These are phyloP conservation scores for Orthosia cruda DNA, from an alignment of 2,888 invertebrate species.

Conservation along the genomic window DNA sequence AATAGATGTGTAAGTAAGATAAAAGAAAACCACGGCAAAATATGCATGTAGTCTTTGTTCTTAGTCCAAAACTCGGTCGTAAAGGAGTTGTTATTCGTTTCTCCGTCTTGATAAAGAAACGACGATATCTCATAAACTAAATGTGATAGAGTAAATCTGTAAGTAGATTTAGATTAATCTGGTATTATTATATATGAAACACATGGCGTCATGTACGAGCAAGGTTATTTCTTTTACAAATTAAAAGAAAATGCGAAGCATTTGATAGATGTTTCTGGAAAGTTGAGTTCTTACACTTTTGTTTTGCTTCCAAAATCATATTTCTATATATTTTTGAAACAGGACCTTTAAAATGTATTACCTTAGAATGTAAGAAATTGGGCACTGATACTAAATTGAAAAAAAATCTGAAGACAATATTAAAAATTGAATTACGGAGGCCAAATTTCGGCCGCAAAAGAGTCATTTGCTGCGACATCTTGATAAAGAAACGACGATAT, in stretches of 20 bases:
- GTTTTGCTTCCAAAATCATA: background rate
- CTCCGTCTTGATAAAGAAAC: background rate
- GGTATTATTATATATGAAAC: background rate
- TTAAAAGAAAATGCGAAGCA: background rate
- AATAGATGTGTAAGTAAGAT: background rate
- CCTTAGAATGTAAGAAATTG: background rate
- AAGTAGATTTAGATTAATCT: slow-evolving; percentile 31
- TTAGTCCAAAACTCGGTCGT: background rate
- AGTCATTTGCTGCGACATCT: background rate
- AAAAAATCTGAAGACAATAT: background rate
- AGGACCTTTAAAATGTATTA: background rate
- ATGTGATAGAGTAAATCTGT: slow-evolving; percentile 40
- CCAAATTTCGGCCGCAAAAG: background rate
- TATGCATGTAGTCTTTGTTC: background rate
- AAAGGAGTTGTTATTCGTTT: background rate
- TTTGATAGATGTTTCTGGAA: background rate
- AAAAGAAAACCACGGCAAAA: background rate
- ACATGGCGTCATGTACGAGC: background rate
- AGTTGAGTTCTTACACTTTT: background rate
- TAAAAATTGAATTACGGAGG: background rate
- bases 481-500: slow-evolving; percentile 17
- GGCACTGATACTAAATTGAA: background rate
- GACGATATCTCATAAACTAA: slow-evolving; percentile 33
- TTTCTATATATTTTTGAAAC: background rate
- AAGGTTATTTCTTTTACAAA: slow-evolving; percentile 25